Percentiles rank a stretch among this genome's conserved stretches.
Evolutionary conservation across 2,113 vertebrate species (phyloP).

Genomic region (Alligator sinensis): DNA sequence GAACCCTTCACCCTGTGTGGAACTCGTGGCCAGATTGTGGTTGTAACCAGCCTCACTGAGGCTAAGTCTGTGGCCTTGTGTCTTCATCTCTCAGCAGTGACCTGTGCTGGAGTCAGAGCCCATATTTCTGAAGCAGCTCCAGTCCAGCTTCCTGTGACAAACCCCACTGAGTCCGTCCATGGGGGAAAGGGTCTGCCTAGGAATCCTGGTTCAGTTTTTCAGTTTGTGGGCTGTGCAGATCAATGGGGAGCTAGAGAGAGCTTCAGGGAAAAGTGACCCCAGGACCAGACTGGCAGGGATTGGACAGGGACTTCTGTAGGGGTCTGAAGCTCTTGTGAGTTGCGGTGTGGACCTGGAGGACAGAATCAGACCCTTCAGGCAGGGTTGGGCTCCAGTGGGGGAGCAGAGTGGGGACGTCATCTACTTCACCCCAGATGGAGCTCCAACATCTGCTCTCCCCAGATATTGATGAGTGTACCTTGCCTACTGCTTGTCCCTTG

Average conservation of each 20-base stretch:
- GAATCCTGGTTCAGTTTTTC: neutral
- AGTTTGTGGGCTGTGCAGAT: neutral
- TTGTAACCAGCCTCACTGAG: neutral
- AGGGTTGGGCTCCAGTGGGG: too few relatives aligned
- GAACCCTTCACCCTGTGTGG: neutral
- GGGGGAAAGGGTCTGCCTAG: neutral
- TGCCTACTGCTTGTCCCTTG: constrained; percentile 75
- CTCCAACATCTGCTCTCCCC: constrained; percentile 55
- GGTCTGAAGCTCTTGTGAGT: neutral
- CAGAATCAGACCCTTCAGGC: neutral
- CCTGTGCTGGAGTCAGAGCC: neutral
- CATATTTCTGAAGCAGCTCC: neutral
- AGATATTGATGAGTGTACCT: constrained; percentile 87
- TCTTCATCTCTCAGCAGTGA: neutral
- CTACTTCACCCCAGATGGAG: constrained; percentile 62
- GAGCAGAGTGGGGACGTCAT: neutral
- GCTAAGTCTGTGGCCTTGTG: neutral
- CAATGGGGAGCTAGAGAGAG: neutral
- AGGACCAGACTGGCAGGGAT: neutral
- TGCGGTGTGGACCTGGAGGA: neutral
- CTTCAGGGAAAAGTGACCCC: neutral
- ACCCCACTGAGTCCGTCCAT: neutral
- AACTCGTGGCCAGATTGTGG: neutral
- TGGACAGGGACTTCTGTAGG: neutral
- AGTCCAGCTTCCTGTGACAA: neutral